These are phyloP conservation scores for Geopemphigus sp. DNA, from an alignment of 1,140 invertebrate genomes.

Conservation along the genomic window DNA sequence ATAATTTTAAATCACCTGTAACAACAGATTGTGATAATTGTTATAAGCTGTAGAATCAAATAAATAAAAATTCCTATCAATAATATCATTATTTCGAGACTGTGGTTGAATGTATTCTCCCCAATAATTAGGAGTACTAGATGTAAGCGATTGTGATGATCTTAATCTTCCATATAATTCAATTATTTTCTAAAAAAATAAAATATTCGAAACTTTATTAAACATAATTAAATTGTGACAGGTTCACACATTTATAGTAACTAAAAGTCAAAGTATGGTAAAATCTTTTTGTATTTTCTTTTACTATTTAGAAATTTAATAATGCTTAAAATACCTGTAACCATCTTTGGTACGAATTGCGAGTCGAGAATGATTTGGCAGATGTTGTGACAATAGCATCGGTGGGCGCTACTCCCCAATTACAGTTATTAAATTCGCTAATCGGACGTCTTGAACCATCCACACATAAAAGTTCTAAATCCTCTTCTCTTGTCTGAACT, in stretches of 20 bases:
- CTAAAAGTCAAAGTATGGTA: too few species aligned
- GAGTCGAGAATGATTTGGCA: slow-evolving; percentile 63
- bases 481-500: slow-evolving; percentile 59
- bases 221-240: not conserved
- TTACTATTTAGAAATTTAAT: not conserved
- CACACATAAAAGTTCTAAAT: slow-evolving; percentile 83
- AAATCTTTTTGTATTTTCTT: not conserved
- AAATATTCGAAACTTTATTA: not conserved
- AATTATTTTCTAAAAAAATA: slow-evolving; percentile 35
- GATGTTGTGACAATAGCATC: slow-evolving; percentile 86
- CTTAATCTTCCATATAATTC: slow-evolving; percentile 29
- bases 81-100: not conserved
- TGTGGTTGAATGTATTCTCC: not conserved
- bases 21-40: slow-evolving; percentile 65
- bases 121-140: not conserved
- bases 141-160: not conserved
- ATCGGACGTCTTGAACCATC: slow-evolving; percentile 73
- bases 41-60: slow-evolving; percentile 72
- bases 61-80: slow-evolving; percentile 65
- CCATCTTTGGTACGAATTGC: slow-evolving; percentile 61
- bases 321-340: slow-evolving; percentile 20
- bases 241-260: not conserved
- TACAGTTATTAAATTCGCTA: slow-evolving; percentile 73
- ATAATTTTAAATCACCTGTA: slow-evolving; percentile 61
- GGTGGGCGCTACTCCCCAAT: slow-evolving; percentile 83